Base-by-base conservation (phyloP, 2,888 invertebrate genomes). In the Diarsia dahlii region DNA sequence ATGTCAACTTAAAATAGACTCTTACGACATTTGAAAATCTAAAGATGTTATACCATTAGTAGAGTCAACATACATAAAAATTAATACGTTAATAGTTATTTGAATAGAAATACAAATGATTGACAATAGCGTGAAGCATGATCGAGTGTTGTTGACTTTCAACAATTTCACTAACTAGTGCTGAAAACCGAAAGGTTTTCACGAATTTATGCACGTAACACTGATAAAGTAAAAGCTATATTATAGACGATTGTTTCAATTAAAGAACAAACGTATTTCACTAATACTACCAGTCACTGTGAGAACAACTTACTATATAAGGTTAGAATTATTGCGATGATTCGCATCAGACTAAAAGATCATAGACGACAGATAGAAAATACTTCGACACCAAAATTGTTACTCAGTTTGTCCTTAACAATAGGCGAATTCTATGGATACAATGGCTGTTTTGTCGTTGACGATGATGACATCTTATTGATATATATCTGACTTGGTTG, bases 171-270 rank as follows among this genome's bases (percentile, higher is more conserved):
- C 65, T 78, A 1, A 63, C 48, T n/a, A 60, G 48, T 20, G 34
- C 45, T 78, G 39, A 67, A 82, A 67, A 82, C 60, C 67, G 50
- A 60, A 85, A 82, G 67, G 58, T 46, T 64, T 78, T 74, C 28
- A 82, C 70, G 68, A 82, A 76, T 70, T 45, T 58, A 23, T 9
- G 28, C 65, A 60, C n/a, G 77, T 71, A 39, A 54, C 15, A 23
- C 39, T 73, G 50, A 54, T 23, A 12, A 66, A 52, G 46, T n/a
- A 23, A 62, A 56, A 68, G 54, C 1, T 63, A 67, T n/a, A 78
- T 54, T 60, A n/a, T n/a, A 45, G 39, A n/a, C 6, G 18, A 46
- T 80, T 74, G 56, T 39, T 52, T 50, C 10, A 65, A n/a, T 28
- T 68, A 34, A 52, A 46, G 5, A 12, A 9, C 13, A 23, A n/a